Evolutionary conservation across 2,113 vertebrate species (phyloP).

Genomic region (Psilopsiagon aymara): DNA sequence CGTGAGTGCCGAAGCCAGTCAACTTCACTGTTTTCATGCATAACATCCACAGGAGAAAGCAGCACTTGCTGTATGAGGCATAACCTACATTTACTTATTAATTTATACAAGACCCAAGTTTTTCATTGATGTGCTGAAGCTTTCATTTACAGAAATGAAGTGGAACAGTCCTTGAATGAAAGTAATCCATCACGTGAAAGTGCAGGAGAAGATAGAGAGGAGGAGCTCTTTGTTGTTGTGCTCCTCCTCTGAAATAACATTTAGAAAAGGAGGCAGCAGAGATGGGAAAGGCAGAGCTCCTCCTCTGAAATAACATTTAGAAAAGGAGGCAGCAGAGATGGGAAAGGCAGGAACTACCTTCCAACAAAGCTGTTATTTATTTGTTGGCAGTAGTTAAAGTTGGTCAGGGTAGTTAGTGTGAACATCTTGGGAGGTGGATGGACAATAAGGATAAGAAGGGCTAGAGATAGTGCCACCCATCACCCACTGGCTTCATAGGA

Average conservation of each 20-base stretch:
- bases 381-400: not conserved
- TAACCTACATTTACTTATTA: conserved; percentile 8
- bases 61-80: not conserved
- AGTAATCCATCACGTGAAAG: not conserved
- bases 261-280: not conserved
- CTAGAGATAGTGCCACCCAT: not conserved
- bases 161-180: not conserved
- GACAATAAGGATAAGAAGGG: not conserved
- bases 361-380: not conserved
- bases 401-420: not conserved
- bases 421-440: not conserved
- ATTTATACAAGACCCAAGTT: not conserved
- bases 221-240: not conserved
- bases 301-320: not conserved
- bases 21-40: conserved; percentile 2
- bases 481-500: not conserved
- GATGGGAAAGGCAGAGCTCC: not conserved
- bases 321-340: not conserved
- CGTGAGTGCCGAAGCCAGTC: not conserved
- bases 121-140: not conserved
- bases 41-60: not conserved
- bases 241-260: not conserved
- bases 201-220: not conserved
- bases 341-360: not conserved
- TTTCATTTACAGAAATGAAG: not conserved